These are phyloP conservation scores for Tympanoctomys barrerae DNA, from an alignment of 2,797 vertebrate species.

Conservation along the genomic window DNA sequence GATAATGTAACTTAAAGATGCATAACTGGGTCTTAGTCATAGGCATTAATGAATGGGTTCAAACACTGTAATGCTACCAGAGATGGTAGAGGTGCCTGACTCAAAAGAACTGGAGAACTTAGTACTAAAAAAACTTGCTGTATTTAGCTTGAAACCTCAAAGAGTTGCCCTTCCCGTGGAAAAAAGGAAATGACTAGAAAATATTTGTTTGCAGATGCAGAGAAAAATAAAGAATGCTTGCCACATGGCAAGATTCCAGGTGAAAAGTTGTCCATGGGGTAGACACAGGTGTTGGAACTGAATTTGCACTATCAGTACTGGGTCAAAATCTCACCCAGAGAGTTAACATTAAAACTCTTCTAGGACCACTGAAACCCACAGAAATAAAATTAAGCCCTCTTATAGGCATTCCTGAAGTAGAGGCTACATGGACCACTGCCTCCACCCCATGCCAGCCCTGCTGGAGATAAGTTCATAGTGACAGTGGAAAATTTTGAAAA, in stretches of 20 bases:
- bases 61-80: neutral
- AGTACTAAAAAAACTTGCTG: neutral
- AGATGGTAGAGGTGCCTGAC: neutral
- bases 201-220: neutral
- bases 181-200: neutral
- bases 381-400: conserved; percentile 1
- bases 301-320: neutral
- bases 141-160: neutral
- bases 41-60: neutral
- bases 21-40: neutral
- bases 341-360: conserved; percentile 18
- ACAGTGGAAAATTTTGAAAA: neutral
- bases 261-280: neutral
- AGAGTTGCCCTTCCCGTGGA: neutral
- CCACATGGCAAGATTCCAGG: neutral
- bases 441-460: neutral
- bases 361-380: neutral
- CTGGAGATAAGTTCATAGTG: neutral
- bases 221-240: neutral
- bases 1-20: neutral
- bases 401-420: neutral
- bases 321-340: neutral
- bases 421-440: neutral
- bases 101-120: neutral
- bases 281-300: neutral